Evolutionary conservation across 2,113 vertebrate species (phyloP), one percentile per base, ranked within the genome.

Genomic region (Periophthalmodon schlosseri): DNA sequence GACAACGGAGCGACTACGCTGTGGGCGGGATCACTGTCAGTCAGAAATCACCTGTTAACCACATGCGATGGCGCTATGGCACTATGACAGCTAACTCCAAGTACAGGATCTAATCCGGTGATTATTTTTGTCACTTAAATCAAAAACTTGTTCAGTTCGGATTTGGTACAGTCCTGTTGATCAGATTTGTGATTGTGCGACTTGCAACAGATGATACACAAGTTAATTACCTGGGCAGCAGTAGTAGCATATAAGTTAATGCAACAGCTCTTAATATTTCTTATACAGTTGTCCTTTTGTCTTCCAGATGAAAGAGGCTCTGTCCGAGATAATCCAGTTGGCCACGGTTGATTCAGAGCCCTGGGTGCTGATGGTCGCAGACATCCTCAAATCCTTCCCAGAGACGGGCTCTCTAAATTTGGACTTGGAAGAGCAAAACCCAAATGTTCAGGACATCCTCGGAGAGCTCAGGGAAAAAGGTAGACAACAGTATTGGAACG

Each of bases 301-400:
- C 83, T 85, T 57, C 34, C 90, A 98, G 98, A 99, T 99, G 97
- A 99, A 98, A 88, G 95, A 95, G 7, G 96, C 96, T 60, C 91
- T 99, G 86, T 95, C 96, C 2, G 97, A 99, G 91, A 97, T 99
- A 79, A 95, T 99, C 92, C 97, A 98, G 93, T 94, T 99, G 52
- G 98, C 97, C 70, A 95, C 96, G 2, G 94, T 98, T 91, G 98
- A 99, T 91, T 95, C 97, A 0, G 98, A 99, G 90, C 97, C 97
- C 74, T 99, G 98, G 98, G 97, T 99, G 77, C 93, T 99, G 87
- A 99, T 99, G 97, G 97, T 99, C 36, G 97, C 98, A 0, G 97
- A 98, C 91, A 98, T 99, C 86, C 94, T 99, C 50, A 99, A 99
- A 93, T 97, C 96, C 79, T 99, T 99, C 87, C 98, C 97, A 15